These are phyloP conservation scores for Megalopta genalis DNA, from an alignment of 1,140 invertebrate genomes.

Conservation along the genomic window DNA sequence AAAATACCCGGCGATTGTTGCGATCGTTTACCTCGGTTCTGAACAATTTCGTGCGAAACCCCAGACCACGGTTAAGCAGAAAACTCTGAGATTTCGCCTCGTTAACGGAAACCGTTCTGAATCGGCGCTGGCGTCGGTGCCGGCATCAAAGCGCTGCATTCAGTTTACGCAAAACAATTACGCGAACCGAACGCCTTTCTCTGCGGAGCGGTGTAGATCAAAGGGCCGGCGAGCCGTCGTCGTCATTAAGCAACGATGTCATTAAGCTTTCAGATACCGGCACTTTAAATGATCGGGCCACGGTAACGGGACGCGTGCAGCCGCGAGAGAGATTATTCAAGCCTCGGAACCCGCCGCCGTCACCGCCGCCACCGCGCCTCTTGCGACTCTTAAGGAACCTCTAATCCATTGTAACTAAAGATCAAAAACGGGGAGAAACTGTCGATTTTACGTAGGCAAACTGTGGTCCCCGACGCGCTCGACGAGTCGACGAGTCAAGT, in stretches of 20 bases:
- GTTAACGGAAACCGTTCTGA: slow-evolving; percentile 52
- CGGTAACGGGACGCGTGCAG: slow-evolving; percentile 50
- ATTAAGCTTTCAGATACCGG: slow-evolving; percentile 58
- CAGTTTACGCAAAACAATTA: slow-evolving; percentile 66
- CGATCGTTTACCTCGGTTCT: slow-evolving; percentile 19
- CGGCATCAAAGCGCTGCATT: slow-evolving; percentile 58
- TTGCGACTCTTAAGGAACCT: slow-evolving; percentile 26
- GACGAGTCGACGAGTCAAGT: slow-evolving; percentile 27
- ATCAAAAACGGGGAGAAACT: slow-evolving; percentile 61
- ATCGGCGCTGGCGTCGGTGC: slow-evolving; percentile 38
- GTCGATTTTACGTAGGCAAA: slow-evolving; percentile 46
- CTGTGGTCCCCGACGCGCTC: background rate
- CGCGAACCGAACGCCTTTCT: slow-evolving; percentile 56
- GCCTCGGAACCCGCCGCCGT: background rate
- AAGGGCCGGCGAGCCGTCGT: slow-evolving; percentile 24
- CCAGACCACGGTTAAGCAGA: background rate
- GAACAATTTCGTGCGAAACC: slow-evolving; percentile 36
- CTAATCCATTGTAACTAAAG: slow-evolving; percentile 58
- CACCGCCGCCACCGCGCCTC: background rate
- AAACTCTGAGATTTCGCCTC: slow-evolving; percentile 52
- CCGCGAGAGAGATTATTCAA: slow-evolving; percentile 33
- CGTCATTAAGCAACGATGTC: slow-evolving; percentile 62
- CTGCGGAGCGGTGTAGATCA: slow-evolving; percentile 47
- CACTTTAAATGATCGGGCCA: slow-evolving; percentile 53
- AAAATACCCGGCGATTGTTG: slow-evolving; percentile 45